phyloP scores from a whole-genome alignment of 2,888 invertebrate species.

The Acleris holmiana region DNA sequence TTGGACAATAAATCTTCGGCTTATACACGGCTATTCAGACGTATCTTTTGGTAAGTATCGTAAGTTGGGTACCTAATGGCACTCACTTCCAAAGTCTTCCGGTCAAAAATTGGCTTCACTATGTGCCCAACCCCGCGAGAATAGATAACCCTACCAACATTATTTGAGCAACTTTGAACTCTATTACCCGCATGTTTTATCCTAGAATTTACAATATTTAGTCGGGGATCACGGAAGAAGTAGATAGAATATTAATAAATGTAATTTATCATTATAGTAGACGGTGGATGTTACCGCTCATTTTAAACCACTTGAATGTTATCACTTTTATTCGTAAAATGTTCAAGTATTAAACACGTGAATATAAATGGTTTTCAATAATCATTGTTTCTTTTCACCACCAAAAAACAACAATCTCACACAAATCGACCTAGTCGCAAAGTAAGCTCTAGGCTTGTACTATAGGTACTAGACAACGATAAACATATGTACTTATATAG shows the following conservation, averaged over 20 bases:
- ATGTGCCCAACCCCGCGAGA: constrained; percentile 50
- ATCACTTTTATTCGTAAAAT: constrained; percentile 74
- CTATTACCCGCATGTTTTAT: constrained; percentile 21
- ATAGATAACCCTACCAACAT: constrained; percentile 30
- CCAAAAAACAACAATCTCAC: neutral
- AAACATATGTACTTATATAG: too few relatives aligned
- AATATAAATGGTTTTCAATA: constrained; percentile 80
- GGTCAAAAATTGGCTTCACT: constrained; percentile 63
- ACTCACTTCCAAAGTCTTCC: constrained; percentile 67
- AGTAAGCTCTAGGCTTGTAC: too few relatives aligned
- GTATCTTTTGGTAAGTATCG: constrained; percentile 30
- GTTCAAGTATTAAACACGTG: constrained; percentile 70
- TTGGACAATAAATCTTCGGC: constrained; percentile 79
- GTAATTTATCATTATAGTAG: constrained; percentile 58
- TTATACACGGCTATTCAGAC: constrained; percentile 54
- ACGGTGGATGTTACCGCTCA: constrained; percentile 58
- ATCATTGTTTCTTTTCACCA: constrained; percentile 58
- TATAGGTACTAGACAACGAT: too few relatives aligned
- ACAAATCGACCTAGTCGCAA: too few relatives aligned
- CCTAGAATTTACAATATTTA: constrained; percentile 30
- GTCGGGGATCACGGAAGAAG: constrained; percentile 37
- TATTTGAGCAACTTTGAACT: constrained; percentile 6
- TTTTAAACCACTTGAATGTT: constrained; percentile 73
- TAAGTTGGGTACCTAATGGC: constrained; percentile 31
- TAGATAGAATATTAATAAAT: constrained; percentile 61